These are phyloP conservation scores for Phataginus tetradactyla DNA, from an alignment of 2,797 vertebrate genomes.

Conservation along the genomic window DNA sequence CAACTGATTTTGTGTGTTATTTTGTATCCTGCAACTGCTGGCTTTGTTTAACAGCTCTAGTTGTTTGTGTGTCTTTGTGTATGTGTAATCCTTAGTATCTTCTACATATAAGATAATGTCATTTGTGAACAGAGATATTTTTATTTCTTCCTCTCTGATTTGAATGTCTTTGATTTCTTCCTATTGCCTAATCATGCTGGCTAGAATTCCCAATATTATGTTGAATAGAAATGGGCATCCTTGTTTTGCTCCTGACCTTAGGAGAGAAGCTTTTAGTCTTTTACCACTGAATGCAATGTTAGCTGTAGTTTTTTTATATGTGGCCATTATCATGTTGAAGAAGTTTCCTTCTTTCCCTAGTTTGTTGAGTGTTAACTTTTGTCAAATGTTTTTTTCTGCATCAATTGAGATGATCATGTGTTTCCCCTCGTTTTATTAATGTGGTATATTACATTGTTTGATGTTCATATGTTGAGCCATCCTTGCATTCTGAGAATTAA, in stretches of 20 bases:
- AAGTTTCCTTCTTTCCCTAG: not conserved
- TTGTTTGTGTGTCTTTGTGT: not conserved
- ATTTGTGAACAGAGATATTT: not conserved
- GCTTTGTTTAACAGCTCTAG: not conserved
- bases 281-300: not conserved
- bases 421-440: not conserved
- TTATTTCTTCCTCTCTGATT: not conserved
- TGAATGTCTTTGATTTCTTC: not conserved
- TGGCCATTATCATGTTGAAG: not conserved
- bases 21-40: not conserved
- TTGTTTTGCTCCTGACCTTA: not conserved
- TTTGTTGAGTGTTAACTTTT: not conserved
- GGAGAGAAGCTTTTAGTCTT: not conserved
- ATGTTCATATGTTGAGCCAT: not conserved
- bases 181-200: not conserved
- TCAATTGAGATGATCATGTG: not conserved
- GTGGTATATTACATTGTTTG: not conserved
- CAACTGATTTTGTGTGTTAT: not conserved
- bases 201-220: not conserved
- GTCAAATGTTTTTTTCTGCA: not conserved
- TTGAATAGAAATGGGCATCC: not conserved
- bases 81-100: not conserved
- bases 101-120: not conserved
- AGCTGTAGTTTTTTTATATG: not conserved
- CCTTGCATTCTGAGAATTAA: slow-evolving; percentile 3